phyloP scores from a whole-genome alignment of 2,888 invertebrate genomes.

The Cerceris ruficornis region DNA sequence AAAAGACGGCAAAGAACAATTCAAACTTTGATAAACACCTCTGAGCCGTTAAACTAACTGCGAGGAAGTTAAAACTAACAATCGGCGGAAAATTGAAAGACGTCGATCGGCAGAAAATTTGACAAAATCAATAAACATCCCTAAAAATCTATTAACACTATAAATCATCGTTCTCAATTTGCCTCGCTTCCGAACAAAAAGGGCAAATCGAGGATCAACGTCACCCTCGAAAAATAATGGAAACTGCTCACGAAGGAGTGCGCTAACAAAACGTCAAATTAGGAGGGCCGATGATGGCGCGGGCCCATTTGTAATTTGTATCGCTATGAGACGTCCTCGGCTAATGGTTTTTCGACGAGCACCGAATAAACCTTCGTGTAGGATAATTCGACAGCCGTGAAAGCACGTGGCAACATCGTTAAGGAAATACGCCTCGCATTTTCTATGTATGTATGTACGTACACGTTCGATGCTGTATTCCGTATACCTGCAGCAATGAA shows the following conservation, averaged over 20 bases:
- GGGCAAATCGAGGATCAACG: constrained; percentile 40
- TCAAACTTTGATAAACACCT: too few species aligned
- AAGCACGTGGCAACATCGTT: constrained; percentile 72
- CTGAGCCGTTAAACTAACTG: too few species aligned
- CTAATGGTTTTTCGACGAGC: constrained; percentile 67
- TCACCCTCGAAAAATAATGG: constrained; percentile 7
- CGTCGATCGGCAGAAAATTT: too few species aligned
- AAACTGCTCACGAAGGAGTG: not conserved
- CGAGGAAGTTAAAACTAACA: too few species aligned
- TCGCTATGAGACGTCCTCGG: constrained; percentile 32
- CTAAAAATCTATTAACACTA: constrained; percentile 52
- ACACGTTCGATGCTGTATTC: not conserved
- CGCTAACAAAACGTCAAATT: constrained; percentile 55
- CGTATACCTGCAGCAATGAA: constrained; percentile 44
- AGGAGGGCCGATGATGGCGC: constrained; percentile 37
- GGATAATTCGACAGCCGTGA: constrained; percentile 71
- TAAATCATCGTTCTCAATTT: constrained; percentile 55
- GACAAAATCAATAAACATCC: too few species aligned
- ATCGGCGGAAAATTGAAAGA: too few species aligned
- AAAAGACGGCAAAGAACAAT: too few species aligned
- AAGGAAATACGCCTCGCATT: constrained; percentile 53
- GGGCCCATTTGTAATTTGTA: constrained; percentile 11
- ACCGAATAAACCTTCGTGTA: constrained; percentile 49
- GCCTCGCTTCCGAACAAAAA: constrained; percentile 43
- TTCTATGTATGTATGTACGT: constrained; percentile 21